Conservation (phyloP, 2,888 invertebrate genomes). For the Meteorus colon region DNA sequence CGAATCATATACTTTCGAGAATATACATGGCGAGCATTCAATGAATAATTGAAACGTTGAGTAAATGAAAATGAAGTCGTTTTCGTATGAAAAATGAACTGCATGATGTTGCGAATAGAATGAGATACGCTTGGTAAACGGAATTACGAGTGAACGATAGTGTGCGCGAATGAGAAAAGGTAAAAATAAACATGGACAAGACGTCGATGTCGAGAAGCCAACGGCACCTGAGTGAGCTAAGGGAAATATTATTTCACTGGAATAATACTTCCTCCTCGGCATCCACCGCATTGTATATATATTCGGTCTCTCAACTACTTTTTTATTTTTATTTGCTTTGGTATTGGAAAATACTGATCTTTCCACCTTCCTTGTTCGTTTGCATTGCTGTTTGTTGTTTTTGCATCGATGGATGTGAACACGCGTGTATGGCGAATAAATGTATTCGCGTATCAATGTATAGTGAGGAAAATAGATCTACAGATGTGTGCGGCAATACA, state of each 20-base stretch:
- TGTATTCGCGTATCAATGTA: background rate
- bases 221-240: background rate
- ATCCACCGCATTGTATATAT: background rate
- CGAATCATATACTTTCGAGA: background rate
- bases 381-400: background rate
- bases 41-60: background rate
- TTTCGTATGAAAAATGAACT: background rate
- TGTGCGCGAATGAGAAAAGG: background rate
- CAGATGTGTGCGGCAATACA: background rate
- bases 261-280: conserved; percentile 22
- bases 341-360: conserved; percentile 5
- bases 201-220: background rate
- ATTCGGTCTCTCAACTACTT: background rate
- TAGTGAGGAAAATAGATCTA: background rate
- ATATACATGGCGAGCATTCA: background rate
- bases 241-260: conserved; percentile 34
- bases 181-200: background rate
- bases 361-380: background rate
- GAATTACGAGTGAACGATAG: conserved; percentile 18
- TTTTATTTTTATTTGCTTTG: background rate
- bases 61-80: background rate
- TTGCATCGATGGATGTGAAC: background rate
- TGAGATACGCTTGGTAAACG: conserved; percentile 8
- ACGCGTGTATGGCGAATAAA: background rate
- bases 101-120: background rate